Percentiles rank a stretch among this genome's conserved stretches.
phyloP scores from a whole-genome alignment of 2,888 invertebrate genomes.

The Erebia epiphron region DNA sequence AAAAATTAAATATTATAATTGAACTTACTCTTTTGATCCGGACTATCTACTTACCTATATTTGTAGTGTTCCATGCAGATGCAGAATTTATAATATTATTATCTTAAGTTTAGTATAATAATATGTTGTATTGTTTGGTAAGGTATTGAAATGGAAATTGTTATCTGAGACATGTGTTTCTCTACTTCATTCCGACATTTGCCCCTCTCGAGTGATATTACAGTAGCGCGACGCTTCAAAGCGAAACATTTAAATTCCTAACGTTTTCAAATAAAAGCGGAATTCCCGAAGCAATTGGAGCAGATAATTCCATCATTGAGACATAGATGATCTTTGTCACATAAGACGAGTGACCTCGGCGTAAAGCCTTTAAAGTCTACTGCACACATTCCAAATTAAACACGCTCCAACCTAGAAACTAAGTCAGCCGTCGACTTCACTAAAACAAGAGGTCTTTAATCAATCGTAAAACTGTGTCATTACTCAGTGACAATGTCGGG shows the following conservation, averaged over 20 bases:
- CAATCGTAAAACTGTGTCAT: no score
- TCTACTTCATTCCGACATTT: neutral
- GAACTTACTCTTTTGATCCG: no score
- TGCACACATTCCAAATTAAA: neutral
- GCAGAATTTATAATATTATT: no score
- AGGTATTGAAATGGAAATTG: neutral
- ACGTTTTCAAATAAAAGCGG: neutral
- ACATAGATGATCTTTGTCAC: neutral
- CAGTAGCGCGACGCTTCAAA: neutral
- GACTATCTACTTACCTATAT: no score
- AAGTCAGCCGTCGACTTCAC: neutral
- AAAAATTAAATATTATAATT: no score
- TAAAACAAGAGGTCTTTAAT: no score
- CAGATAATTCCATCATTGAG: constrained; percentile 1
- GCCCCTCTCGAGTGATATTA: neutral
- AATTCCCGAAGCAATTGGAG: neutral
- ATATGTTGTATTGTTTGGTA: no score
- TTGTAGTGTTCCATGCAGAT: no score
- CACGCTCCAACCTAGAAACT: neutral
- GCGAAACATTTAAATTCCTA: neutral
- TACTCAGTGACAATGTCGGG: no score
- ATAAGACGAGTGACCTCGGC: neutral
- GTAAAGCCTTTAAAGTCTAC: neutral
- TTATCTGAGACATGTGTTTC: neutral
- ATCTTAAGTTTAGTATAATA: no score